Evolutionary conservation across 2,113 vertebrate genomes (phyloP).

Genomic region (Numida meleagris): DNA sequence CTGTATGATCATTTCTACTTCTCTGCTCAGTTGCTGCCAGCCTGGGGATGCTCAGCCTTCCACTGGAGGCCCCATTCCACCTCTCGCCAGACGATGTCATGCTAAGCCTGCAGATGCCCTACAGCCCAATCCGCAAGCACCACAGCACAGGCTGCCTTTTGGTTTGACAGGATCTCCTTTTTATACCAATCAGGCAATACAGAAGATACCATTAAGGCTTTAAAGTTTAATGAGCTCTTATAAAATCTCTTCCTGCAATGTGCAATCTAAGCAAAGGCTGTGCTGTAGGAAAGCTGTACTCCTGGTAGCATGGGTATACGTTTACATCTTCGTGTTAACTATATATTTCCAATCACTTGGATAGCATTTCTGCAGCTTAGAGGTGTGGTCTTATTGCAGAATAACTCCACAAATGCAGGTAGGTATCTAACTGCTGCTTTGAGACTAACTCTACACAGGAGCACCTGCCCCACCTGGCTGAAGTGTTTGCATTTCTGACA

Average conservation of each 20-base stretch:
- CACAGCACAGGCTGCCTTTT: neutral
- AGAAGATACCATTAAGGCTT: slow-evolving; percentile 49
- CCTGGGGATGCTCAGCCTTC: neutral
- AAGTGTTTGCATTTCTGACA: neutral
- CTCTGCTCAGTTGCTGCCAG: fast-evolving
- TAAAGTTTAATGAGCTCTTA: slow-evolving; percentile 63
- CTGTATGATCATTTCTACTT: fast-evolving
- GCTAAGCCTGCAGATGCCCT: neutral
- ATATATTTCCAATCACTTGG: neutral
- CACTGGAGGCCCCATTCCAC: neutral
- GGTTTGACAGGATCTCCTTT: neutral
- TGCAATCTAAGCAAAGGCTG: neutral
- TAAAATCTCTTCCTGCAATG: neutral
- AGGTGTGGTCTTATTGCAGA: neutral
- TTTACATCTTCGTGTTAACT: neutral
- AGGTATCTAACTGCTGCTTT: neutral
- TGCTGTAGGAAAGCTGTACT: neutral
- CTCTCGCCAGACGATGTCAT: slow-evolving; percentile 55
- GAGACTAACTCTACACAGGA: neutral
- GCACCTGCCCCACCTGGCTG: neutral
- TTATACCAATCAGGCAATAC: neutral
- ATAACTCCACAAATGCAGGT: neutral
- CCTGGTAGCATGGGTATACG: neutral
- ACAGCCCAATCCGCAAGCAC: neutral
- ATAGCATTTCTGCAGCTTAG: neutral